phyloP scores from a whole-genome alignment of 2,888 invertebrate species.

The Sarcophaga carnaria region DNA sequence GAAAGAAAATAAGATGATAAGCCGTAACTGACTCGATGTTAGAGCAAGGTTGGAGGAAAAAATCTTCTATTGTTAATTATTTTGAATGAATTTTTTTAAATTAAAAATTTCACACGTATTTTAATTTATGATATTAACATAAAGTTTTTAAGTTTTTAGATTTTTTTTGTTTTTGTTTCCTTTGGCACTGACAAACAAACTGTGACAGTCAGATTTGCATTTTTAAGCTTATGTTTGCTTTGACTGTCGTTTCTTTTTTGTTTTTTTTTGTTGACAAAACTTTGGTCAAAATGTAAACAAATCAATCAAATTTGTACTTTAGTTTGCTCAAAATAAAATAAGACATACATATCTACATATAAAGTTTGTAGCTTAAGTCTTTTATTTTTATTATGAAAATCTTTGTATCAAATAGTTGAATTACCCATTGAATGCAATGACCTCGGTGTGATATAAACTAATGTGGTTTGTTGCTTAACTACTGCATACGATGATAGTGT shows the following conservation, averaged over 20 bases:
- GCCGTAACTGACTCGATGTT: conserved; percentile 18
- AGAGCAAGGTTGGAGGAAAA: conserved; percentile 7
- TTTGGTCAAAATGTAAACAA: not conserved
- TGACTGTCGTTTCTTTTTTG: not conserved
- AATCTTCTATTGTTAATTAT: conserved; percentile 23
- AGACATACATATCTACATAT: not conserved
- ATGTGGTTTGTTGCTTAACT: too few species aligned
- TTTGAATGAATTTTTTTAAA: conserved; percentile 43
- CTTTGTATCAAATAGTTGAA: too few species aligned
- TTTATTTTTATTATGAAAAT: conserved; percentile 10
- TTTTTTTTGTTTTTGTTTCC: not conserved
- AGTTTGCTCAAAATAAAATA: not conserved
- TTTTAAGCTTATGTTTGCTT: conserved; percentile 8
- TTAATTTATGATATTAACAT: conserved; percentile 27
- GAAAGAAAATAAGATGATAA: not conserved
- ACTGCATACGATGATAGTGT: too few species aligned
- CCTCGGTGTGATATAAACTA: too few species aligned
- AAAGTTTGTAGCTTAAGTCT: conserved; percentile 35
- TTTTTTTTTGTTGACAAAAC: not conserved
- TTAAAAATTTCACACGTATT: conserved; percentile 54
- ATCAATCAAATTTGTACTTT: conserved; percentile 18
- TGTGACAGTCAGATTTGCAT: conserved; percentile 17
- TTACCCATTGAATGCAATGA: too few species aligned
- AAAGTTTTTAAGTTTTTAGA: conserved; percentile 7
- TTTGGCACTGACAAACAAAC: not conserved